Evolutionary conservation across 2,797 vertebrate genomes (phyloP).

Genomic region (Carcharodon carcharias): DNA sequence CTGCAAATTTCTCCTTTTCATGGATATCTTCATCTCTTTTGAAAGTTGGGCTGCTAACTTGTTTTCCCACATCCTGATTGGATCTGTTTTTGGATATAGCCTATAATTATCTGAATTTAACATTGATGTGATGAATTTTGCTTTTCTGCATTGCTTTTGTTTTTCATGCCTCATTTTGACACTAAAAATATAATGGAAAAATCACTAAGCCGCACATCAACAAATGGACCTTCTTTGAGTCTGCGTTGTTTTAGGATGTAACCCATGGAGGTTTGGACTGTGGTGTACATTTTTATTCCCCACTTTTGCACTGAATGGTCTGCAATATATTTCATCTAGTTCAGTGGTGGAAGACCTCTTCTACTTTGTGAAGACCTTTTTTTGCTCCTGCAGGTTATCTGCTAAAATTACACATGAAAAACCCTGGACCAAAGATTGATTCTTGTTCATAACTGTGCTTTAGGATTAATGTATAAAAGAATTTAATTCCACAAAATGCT

Average conservation of each 20-base stretch:
- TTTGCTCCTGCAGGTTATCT: neutral
- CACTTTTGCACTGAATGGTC: neutral
- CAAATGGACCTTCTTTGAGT: neutral
- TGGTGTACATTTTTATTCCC: neutral
- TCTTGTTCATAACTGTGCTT: neutral
- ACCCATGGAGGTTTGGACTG: neutral
- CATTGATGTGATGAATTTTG: neutral
- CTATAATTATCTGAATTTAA: neutral
- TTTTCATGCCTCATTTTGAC: neutral
- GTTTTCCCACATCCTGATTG: neutral
- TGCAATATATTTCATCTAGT: neutral
- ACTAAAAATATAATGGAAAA: neutral
- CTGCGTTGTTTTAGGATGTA: neutral
- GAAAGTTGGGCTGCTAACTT: neutral
- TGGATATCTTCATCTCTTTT: neutral
- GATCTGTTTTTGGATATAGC: neutral
- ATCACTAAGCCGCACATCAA: neutral
- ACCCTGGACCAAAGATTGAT: neutral
- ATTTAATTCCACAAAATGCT: neutral
- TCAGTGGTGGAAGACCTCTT: neutral
- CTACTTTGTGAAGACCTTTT: neutral
- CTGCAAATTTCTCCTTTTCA: neutral
- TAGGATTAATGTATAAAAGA: neutral
- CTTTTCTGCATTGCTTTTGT: neutral
- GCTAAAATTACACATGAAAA: neutral